phyloP scores from a whole-genome alignment of 2,888 invertebrate species.

The Melieria crassipennis region DNA sequence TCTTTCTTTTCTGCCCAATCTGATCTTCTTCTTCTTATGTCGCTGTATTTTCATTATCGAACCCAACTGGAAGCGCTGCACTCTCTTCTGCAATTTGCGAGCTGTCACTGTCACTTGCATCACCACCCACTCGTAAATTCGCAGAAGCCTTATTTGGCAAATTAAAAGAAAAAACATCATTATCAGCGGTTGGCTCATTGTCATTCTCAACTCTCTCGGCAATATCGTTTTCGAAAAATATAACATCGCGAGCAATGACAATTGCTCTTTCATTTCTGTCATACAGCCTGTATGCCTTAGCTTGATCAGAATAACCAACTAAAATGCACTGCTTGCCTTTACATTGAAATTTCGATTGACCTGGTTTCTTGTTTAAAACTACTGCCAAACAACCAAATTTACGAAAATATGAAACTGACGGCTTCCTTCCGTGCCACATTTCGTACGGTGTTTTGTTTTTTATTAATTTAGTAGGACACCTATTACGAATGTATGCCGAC shows the following conservation, averaged over 20 bases:
- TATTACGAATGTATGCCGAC: constrained; percentile 34
- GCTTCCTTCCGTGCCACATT: constrained; percentile 36
- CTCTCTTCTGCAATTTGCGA: no score
- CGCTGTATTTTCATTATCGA: background rate
- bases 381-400: constrained; percentile 37
- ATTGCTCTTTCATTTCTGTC: constrained; percentile 32
- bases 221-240: constrained; percentile 35
- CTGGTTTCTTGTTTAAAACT: constrained; percentile 28
- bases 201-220: background rate
- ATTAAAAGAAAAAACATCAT: no score
- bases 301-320: constrained; percentile 35
- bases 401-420: constrained; percentile 34
- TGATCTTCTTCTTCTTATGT: constrained; percentile 10
- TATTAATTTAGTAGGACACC: constrained; percentile 35
- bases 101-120: no score
- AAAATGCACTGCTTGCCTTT: constrained; percentile 35
- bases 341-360: constrained; percentile 34
- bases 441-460: constrained; percentile 40
- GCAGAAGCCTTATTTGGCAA: no score
- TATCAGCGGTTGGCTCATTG: no score
- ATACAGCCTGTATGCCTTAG: constrained; percentile 40
- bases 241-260: constrained; percentile 37
- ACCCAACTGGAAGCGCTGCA: no score
- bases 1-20: background rate
- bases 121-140: no score